phyloP scores from a whole-genome alignment of 2,113 vertebrate genomes.

The Cochlearius cochlearius region DNA sequence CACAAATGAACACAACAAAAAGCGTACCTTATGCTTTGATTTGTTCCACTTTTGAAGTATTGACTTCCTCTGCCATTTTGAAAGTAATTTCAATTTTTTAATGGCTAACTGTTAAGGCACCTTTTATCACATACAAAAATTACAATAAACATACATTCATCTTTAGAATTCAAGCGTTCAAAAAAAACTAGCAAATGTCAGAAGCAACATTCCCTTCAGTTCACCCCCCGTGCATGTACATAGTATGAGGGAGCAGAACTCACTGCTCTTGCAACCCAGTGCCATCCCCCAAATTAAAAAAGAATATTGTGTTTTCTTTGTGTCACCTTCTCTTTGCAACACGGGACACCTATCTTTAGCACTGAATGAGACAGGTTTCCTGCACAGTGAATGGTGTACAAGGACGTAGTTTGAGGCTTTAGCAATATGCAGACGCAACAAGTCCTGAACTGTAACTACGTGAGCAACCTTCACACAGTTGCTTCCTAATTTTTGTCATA shows the following conservation, averaged over 20 bases:
- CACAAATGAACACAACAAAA: neutral
- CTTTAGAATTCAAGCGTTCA: neutral
- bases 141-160: neutral
- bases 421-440: neutral
- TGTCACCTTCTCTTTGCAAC: neutral
- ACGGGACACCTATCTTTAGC: neutral
- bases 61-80: neutral
- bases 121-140: neutral
- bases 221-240: neutral
- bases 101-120: neutral
- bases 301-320: neutral
- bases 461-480: fast-evolving
- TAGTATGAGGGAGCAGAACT: neutral
- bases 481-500: neutral
- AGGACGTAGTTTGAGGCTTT: fast-evolving
- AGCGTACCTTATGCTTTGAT: neutral
- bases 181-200: neutral
- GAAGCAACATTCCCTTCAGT: neutral
- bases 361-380: neutral
- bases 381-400: neutral
- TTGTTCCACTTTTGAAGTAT: neutral
- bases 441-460: fast-evolving
- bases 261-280: neutral
- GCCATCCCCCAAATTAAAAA: neutral
- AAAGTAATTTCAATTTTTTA: neutral